Conservation (phyloP, 2,113 vertebrate species). For the Oryzias melastigma region DNA sequence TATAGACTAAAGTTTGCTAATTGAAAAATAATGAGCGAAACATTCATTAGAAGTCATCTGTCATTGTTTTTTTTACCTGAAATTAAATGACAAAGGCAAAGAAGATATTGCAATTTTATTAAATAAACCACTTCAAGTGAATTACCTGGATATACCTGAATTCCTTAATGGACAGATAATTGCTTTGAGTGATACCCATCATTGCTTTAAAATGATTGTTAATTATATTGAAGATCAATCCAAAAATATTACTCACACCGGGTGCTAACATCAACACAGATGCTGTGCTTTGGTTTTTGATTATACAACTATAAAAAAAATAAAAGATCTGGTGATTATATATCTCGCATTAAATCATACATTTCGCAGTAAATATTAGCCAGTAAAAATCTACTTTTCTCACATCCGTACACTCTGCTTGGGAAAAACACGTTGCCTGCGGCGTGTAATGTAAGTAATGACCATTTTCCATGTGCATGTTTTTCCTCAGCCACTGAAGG, state of each 20-base stretch:
- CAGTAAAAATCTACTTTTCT: constrained; percentile 4
- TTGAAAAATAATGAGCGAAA: constrained; percentile 75
- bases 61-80: constrained; percentile 34
- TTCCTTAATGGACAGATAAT: constrained; percentile 36
- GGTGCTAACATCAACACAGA: not conserved
- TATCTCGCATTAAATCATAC: constrained; percentile 9
- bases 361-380: constrained; percentile 14
- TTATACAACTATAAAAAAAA: not conserved
- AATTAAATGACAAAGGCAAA: constrained; percentile 47
- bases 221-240: constrained; percentile 14
- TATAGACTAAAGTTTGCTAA: constrained; percentile 65
- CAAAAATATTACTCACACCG: not conserved
- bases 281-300: not conserved
- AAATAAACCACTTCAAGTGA: constrained; percentile 34
- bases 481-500: not conserved
- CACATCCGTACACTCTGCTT: not conserved
- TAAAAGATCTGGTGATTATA: constrained; percentile 13
- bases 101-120: constrained; percentile 53
- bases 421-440: constrained; percentile 16
- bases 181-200: constrained; percentile 19
- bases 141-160: constrained; percentile 46
- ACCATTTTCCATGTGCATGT: constrained; percentile 7
- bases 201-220: constrained; percentile 20
- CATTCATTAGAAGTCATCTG: constrained; percentile 75
- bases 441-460: constrained; percentile 12